A percentile compares a stretch with the other conserved stretches of the same genome.
These are phyloP conservation scores for Chironomus striatipennis DNA, from an alignment of 1,140 invertebrate species.

Conservation along the genomic window DNA sequence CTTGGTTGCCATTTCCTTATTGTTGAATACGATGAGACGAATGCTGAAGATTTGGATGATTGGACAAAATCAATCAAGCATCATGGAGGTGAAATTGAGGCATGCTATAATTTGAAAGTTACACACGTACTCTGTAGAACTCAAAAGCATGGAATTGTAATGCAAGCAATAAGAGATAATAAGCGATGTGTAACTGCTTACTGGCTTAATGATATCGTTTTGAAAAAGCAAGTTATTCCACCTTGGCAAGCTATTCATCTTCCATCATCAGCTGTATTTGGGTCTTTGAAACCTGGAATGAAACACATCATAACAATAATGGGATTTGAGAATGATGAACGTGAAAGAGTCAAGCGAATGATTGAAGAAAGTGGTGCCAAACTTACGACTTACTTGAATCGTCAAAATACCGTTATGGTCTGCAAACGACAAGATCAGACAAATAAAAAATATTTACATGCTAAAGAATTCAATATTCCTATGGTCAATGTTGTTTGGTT, in stretches of 20 bases:
- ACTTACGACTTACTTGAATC: slow-evolving; percentile 61
- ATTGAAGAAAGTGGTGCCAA: slow-evolving; percentile 79
- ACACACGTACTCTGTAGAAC: slow-evolving; percentile 89
- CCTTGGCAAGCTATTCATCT: slow-evolving; percentile 90
- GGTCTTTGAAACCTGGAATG: slow-evolving; percentile 51
- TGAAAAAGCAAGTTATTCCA: slow-evolving; percentile 72
- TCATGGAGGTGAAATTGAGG: slow-evolving; percentile 84
- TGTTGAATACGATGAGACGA: slow-evolving; percentile 58
- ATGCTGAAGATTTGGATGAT: slow-evolving; percentile 49
- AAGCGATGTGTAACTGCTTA: slow-evolving; percentile 83
- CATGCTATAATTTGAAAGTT: slow-evolving; percentile 69
- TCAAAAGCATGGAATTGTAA: slow-evolving; percentile 78
- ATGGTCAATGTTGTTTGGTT: slow-evolving; percentile 91
- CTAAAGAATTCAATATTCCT: slow-evolving; percentile 78
- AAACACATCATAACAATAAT: slow-evolving; percentile 70
- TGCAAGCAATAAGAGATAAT: slow-evolving; percentile 68
- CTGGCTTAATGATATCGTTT: slow-evolving; percentile 87
- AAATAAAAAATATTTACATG: slow-evolving; percentile 79
- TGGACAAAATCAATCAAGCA: slow-evolving; percentile 80
- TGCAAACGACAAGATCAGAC: slow-evolving; percentile 60
- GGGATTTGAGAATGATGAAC: slow-evolving; percentile 79
- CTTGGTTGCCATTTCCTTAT: slow-evolving; percentile 89
- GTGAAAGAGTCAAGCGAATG: slow-evolving; percentile 70
- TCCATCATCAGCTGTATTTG: slow-evolving; percentile 75
- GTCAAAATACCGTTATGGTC: slow-evolving; percentile 63